phyloP scores from a whole-genome alignment of 2,888 invertebrate species.

The Brachynemurus nebulosus region DNA sequence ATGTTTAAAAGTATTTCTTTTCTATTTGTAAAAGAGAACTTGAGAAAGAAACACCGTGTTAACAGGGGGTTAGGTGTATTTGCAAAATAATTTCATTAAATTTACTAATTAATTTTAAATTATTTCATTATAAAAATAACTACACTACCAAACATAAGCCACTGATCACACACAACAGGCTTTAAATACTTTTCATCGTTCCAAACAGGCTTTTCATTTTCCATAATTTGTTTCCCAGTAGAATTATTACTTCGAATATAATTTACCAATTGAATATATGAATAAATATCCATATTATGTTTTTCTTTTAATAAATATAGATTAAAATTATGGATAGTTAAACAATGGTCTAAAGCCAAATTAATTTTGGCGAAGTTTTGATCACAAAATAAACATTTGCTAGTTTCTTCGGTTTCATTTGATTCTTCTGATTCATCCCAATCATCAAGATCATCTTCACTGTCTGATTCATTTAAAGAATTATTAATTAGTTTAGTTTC shows the following conservation, averaged over 20 bases:
- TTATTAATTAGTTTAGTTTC: too few relatives aligned
- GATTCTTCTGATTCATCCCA: constrained; percentile 34
- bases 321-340: constrained; percentile 48
- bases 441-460: constrained; percentile 10
- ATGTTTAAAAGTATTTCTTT: too few relatives aligned
- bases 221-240: constrained; percentile 39
- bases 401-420: constrained; percentile 39
- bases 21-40: background rate
- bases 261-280: constrained; percentile 68
- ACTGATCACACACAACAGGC: constrained; percentile 63
- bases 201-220: constrained; percentile 45
- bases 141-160: constrained; percentile 64
- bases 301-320: constrained; percentile 48
- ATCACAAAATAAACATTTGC: constrained; percentile 66
- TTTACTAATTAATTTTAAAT: background rate
- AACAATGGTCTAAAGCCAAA: constrained; percentile 52
- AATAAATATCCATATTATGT: constrained; percentile 68
- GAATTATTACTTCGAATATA: constrained; percentile 55
- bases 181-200: constrained; percentile 62
- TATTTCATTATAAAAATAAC: too few relatives aligned
- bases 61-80: background rate
- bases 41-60: background rate
- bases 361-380: constrained; percentile 44
- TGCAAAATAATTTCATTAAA: background rate
- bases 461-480: too few relatives aligned